These are phyloP conservation scores for Botia kubotai DNA, from an alignment of 2,797 vertebrate species.

Conservation along the genomic window DNA sequence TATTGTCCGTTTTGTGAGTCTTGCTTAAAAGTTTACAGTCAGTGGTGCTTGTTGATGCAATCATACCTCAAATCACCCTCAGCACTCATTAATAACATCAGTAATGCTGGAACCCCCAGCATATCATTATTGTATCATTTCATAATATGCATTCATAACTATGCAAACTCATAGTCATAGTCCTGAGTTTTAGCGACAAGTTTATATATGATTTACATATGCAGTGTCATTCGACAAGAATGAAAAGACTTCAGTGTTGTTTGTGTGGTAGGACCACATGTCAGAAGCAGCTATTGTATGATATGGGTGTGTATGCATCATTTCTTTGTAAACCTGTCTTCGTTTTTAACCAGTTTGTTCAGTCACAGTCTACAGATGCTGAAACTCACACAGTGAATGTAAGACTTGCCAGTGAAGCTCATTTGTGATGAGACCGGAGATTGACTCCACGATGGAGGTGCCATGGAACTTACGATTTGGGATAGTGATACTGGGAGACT, in stretches of 20 bases:
- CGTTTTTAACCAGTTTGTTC: slow-evolving; percentile 52
- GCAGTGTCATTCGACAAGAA: background rate
- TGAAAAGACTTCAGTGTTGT: background rate
- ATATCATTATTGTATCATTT: background rate
- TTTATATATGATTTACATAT: background rate
- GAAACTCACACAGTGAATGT: background rate
- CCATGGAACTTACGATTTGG: slow-evolving; percentile 56
- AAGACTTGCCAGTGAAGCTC: too few species aligned
- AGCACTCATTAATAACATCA: too few species aligned
- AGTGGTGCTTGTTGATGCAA: too few species aligned
- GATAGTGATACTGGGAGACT: slow-evolving; percentile 58
- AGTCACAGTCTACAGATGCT: slow-evolving; percentile 28
- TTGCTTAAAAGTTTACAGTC: too few species aligned
- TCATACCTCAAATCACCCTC: too few species aligned
- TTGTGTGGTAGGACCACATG: background rate
- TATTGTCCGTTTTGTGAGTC: too few species aligned
- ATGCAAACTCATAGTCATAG: background rate
- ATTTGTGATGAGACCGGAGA: background rate
- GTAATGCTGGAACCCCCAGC: too few species aligned
- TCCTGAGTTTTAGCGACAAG: background rate
- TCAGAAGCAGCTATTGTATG: background rate
- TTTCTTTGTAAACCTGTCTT: slow-evolving; percentile 9
- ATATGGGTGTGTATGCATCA: slow-evolving; percentile 34
- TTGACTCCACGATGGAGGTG: slow-evolving; percentile 29
- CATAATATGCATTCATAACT: background rate